These are phyloP conservation scores for Leucania comma DNA, from an alignment of 2,888 invertebrate species.

Conservation along the genomic window DNA sequence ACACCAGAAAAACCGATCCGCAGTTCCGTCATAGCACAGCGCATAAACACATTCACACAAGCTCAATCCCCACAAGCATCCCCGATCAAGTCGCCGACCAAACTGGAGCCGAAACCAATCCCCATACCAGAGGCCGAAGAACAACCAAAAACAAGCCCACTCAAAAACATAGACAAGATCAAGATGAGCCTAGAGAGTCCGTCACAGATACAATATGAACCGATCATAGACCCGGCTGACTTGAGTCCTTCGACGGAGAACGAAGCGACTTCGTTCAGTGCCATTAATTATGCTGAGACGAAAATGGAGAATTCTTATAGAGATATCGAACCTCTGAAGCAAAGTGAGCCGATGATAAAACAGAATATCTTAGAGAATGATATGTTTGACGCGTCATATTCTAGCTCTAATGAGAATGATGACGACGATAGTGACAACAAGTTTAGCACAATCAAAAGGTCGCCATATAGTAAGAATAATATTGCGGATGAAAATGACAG, in stretches of 20 bases:
- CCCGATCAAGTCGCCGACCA: constrained; percentile 72
- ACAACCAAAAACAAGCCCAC: constrained; percentile 81
- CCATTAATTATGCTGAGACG: constrained; percentile 79
- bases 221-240: constrained; percentile 86
- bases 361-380: constrained; percentile 89
- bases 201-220: constrained; percentile 88
- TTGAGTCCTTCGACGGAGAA: constrained; percentile 85
- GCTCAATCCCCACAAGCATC: constrained; percentile 69
- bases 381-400: constrained; percentile 88
- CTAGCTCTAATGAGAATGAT: constrained; percentile 90
- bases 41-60: constrained; percentile 90
- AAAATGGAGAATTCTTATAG: constrained; percentile 74
- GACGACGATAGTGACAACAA: constrained; percentile 93
- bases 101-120: constrained; percentile 66
- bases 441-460: constrained; percentile 93
- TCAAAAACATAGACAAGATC: constrained; percentile 89
- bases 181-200: constrained; percentile 87
- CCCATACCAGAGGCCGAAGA: constrained; percentile 69
- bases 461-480: constrained; percentile 91
- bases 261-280: constrained; percentile 82
- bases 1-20: constrained; percentile 93
- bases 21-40: constrained; percentile 92
- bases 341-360: constrained; percentile 88
- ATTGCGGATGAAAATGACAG: constrained; percentile 76
- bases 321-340: constrained; percentile 77